Evolutionary conservation across 2,888 invertebrate genomes (phyloP), one percentile per base, ranked within the genome.

Genomic region (Melanotus villosus): DNA sequence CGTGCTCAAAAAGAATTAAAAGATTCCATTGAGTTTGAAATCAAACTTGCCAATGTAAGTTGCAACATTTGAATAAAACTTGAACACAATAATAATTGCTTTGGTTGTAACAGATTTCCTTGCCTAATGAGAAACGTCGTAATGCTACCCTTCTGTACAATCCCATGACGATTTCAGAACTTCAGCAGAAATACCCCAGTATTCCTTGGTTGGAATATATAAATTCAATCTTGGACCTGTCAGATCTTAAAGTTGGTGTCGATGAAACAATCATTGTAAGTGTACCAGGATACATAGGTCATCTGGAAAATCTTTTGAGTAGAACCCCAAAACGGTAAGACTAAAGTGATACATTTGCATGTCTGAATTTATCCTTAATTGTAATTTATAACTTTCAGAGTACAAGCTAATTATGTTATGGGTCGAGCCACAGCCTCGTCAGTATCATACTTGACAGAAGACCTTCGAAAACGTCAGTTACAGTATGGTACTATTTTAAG

Each of bases 111-210:
- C 82, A 95, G 94, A 94, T 93, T 78, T 95, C 95, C 5, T 86
- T 94, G 81, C 95, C 96, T 3, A 90, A 92, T 77, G 97, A 97
- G 82, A 93, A 97, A 84, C 90, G 97, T 45, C 90, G 97, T 73
- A 96, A 98, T 82, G 95, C 95, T 5, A 93, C 94, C 3, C 92
- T 92, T 74, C 87, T 97, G n/a, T 97, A 97, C 86, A 97, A 98
- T 79, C 93, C 96, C 5, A 95, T 95, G 91, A 93, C 93, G 0
- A 86, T 98, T n/a, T 84, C 85, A 1, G 89, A 97, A 77, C 84
- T 98, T 38, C 91, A 94, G 80, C 79, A 86, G 43, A 91, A 90
- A 76, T 96, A 92, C 86, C 91, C 92, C 0, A 91, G 89, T 79
- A 89, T 94, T 57, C 92, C 92, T 1, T 96, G 96, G 96, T 82